These are phyloP conservation scores for Eumeta japonica DNA, from an alignment of 1,140 invertebrate genomes.

Conservation along the genomic window DNA sequence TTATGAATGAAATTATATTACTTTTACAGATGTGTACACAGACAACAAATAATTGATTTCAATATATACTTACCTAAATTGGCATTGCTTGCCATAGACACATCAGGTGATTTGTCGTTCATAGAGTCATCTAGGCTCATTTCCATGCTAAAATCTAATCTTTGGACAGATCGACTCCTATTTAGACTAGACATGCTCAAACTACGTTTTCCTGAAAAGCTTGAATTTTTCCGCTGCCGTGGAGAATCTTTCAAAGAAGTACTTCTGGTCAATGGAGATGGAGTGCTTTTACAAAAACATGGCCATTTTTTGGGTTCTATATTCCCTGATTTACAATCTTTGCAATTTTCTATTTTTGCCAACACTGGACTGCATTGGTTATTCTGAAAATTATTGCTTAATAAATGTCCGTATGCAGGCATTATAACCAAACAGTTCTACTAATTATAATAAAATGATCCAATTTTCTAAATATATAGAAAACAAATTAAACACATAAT, in stretches of 20 bases:
- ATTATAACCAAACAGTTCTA: no score
- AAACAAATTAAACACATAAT: no score
- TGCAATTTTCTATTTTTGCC: conserved; percentile 37
- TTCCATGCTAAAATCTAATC: conserved; percentile 52
- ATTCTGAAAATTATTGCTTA: neutral
- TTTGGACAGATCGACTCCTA: conserved; percentile 42
- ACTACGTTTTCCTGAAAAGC: conserved; percentile 25
- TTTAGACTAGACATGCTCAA: conserved; percentile 42
- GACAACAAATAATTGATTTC: no score
- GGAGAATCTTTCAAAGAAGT: conserved; percentile 40
- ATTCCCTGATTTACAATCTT: conserved; percentile 27
- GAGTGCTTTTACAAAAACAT: conserved; percentile 33
- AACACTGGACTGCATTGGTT: conserved; percentile 24
- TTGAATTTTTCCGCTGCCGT: conserved; percentile 22
- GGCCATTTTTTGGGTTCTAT: conserved; percentile 20
- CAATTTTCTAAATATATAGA: no score
- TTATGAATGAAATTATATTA: no score
- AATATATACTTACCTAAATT: no score
- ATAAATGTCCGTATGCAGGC: no score
- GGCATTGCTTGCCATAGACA: no score
- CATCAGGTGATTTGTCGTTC: no score
- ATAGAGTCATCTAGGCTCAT: conserved; percentile 48
- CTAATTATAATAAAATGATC: no score
- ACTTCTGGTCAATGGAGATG: conserved; percentile 29
- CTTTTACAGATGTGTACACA: no score